Base-by-base conservation (phyloP, 2,888 invertebrate genomes). In the Metellina segmentata region DNA sequence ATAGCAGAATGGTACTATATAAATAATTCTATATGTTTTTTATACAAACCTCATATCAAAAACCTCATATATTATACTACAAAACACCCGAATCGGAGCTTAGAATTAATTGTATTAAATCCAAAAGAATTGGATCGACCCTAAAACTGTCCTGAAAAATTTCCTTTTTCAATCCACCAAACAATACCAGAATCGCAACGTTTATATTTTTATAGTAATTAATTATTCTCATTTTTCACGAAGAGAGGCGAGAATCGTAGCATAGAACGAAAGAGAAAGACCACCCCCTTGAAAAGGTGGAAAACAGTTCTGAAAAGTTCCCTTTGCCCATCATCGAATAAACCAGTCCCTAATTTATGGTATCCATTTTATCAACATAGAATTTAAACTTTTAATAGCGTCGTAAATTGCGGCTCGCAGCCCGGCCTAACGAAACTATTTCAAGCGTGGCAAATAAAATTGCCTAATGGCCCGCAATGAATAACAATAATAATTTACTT, bases 401-500 rank as follows among this genome's bases (percentile, higher is more conserved):
- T 77, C 78, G 85, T 86, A 86, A 86, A 86, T 86, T 86, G 85
- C 77, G 77, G 69, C 69, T n/a, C n/a, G 52, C 11, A 48, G 48
- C 61, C 7, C n/a, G 61, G 61, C 13, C 61, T 34, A 49, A 49
- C 71, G 48, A 86, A 71, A 77, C 61, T 72, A 81, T 88, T 88
- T 74, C 88, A 61, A 72, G 52, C 81, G 74, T 71, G 81, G 82
- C 75, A 83, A 89, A 89, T 82, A 89, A 89, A 89, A 89, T 75
- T 77, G 52, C 52, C 82, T 82, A 89, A 89, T 89, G 89, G 89
- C 77, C n/a, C 77, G 89, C 89, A 89, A 82, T 89, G 89, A 89
- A 89, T 89, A 89, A 89, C 89, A 82, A 82, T 82, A 89, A 89
- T 89, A 87, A 87, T 87, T 87, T 87, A 79, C 81, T 87, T 87